Evolutionary conservation across 2,888 invertebrate species (phyloP).

Genomic region (Mythimna impura): DNA sequence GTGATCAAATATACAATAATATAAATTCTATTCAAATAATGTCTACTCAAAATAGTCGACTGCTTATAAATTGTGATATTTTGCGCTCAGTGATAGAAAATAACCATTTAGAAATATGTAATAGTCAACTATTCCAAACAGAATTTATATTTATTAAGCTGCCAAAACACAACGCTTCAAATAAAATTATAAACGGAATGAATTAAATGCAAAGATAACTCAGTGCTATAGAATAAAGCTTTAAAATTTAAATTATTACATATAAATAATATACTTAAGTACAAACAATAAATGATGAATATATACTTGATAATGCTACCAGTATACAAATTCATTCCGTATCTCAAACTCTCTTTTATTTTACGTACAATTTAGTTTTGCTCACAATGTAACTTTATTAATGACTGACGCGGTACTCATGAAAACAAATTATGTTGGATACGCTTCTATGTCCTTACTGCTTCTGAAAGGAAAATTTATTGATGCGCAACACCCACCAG

Average conservation of each 20-base stretch:
- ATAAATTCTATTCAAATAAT: slow-evolving; percentile 46
- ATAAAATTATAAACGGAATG: slow-evolving; percentile 63
- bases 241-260: slow-evolving; percentile 30
- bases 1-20: slow-evolving; percentile 43
- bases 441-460: background rate
- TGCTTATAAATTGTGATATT: slow-evolving; percentile 48
- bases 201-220: slow-evolving; percentile 67
- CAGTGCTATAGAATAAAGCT: slow-evolving; percentile 45
- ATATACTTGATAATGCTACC: slow-evolving; percentile 44
- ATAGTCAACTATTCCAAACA: slow-evolving; percentile 39
- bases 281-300: slow-evolving; percentile 44
- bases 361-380: slow-evolving; percentile 41
- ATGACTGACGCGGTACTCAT: background rate
- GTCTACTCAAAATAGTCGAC: slow-evolving; percentile 45
- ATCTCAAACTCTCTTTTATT: slow-evolving; percentile 37
- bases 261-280: slow-evolving; percentile 49
- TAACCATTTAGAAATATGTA: slow-evolving; percentile 3
- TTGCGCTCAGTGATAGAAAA: slow-evolving; percentile 16
- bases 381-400: slow-evolving; percentile 36
- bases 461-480: background rate
- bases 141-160: slow-evolving; percentile 62
- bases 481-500: background rate
- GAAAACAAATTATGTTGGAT: too few relatives aligned
- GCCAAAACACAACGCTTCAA: slow-evolving; percentile 70
- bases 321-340: slow-evolving; percentile 61